These are phyloP conservation scores for Bufotes viridis DNA, from an alignment of 2,797 vertebrate genomes.

Conservation along the genomic window DNA sequence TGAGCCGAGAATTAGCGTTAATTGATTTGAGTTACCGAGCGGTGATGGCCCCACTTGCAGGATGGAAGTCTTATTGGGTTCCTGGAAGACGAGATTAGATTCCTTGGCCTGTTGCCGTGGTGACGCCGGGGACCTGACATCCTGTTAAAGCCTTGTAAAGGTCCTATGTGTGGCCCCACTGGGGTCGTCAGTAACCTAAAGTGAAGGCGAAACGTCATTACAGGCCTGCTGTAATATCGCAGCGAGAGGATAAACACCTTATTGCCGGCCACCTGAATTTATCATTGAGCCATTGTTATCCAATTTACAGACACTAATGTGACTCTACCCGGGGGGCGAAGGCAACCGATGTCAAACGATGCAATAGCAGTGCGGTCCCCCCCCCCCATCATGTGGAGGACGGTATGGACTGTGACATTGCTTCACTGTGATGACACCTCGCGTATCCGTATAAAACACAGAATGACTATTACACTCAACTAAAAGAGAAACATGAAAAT, in stretches of 20 bases:
- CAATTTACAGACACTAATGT: constrained; percentile 93
- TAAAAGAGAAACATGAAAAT: no score
- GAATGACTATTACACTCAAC: not conserved
- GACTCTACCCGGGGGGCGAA: constrained; percentile 78
- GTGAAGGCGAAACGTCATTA: constrained; percentile 93
- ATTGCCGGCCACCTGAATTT: constrained; percentile 99
- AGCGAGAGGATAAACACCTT: constrained; percentile 97
- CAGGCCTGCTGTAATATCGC: constrained; percentile 93
- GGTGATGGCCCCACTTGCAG: constrained; percentile 82
- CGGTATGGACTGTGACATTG: not conserved
- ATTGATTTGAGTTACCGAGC: constrained; percentile 93
- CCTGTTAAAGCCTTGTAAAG: constrained; percentile 82
- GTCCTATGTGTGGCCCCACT: constrained; percentile 84
- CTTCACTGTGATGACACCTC: not conserved
- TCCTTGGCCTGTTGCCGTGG: constrained; percentile 83
- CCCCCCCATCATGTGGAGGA: not conserved
- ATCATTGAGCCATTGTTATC: constrained; percentile 99
- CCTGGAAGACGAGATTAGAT: constrained; percentile 93
- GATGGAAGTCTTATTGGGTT: constrained; percentile 88
- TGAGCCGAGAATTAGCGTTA: constrained; percentile 88
- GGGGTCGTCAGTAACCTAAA: constrained; percentile 87
- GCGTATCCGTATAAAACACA: not conserved
- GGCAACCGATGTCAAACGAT: constrained; percentile 77
- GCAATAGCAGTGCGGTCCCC: constrained; percentile 63
- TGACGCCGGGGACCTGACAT: constrained; percentile 84